These are phyloP conservation scores for Drosophila auraria DNA, from an alignment of 1,140 invertebrate genomes.

Conservation along the genomic window DNA sequence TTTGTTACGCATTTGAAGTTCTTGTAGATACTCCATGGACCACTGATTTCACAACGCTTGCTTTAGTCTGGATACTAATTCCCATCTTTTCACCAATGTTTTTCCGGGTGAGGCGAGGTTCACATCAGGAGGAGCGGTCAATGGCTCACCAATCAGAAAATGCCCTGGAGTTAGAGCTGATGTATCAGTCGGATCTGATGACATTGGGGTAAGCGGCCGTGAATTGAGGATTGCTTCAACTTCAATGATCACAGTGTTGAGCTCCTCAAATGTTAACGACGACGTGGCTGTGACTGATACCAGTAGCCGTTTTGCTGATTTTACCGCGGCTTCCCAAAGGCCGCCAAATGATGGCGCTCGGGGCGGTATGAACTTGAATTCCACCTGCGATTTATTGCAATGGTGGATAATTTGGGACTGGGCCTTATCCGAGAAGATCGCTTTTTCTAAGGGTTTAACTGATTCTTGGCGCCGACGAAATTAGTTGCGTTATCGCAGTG, in stretches of 20 bases:
- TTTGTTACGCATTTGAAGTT: too few relatives aligned
- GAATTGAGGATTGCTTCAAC: slow-evolving; percentile 19
- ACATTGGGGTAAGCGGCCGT: slow-evolving; percentile 10
- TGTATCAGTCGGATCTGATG: not conserved
- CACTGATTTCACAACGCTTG: not conserved
- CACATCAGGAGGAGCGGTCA: not conserved
- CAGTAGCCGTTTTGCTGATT: not conserved
- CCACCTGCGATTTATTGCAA: not conserved
- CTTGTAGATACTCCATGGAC: not conserved
- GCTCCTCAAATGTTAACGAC: too few relatives aligned
- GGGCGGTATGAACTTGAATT: too few relatives aligned
- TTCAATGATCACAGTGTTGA: too few relatives aligned
- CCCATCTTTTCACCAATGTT: not conserved
- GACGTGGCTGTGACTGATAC: too few relatives aligned
- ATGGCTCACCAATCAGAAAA: not conserved
- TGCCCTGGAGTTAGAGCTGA: not conserved
- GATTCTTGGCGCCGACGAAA: too few relatives aligned
- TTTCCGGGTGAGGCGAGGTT: not conserved
- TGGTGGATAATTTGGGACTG: too few relatives aligned
- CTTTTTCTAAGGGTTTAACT: too few relatives aligned
- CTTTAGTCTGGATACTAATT: not conserved
- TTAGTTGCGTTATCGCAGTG: too few relatives aligned
- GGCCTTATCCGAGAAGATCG: too few relatives aligned
- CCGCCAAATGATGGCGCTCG: too few relatives aligned
- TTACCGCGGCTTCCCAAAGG: too few relatives aligned